Conservation (phyloP, 2,888 invertebrate species). For the Apodemia hepburni region DNA sequence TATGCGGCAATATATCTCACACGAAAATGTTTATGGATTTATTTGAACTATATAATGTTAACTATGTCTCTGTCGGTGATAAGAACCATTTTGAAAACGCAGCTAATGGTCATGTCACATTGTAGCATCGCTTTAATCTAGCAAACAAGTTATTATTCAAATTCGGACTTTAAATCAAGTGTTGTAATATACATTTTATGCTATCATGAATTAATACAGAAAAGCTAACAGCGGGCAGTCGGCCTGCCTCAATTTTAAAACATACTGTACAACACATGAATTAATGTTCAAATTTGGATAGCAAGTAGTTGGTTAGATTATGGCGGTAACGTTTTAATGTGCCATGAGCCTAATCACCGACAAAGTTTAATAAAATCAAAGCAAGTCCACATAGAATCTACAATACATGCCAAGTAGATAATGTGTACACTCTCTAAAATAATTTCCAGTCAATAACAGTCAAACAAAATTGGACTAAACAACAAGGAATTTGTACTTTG, state of each 20-base stretch:
- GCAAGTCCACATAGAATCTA: conserved; percentile 29
- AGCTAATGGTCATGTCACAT: conserved; percentile 20
- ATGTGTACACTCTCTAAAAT: conserved; percentile 58
- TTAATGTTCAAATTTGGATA: neutral
- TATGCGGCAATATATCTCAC: conserved; percentile 42
- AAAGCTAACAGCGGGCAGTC: neutral
- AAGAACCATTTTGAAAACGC: conserved; percentile 21
- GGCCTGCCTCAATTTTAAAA: neutral
- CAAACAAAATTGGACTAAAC: conserved; percentile 81
- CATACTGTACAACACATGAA: neutral
- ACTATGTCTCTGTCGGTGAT: conserved; percentile 32
- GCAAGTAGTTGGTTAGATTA: neutral
- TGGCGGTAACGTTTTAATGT: neutral
- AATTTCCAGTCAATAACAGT: conserved; percentile 78
- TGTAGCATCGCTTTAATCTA: neutral
- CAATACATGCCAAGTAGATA: conserved; percentile 35
- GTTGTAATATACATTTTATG: neutral
- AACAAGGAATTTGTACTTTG: conserved; percentile 82
- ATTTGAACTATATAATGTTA: conserved; percentile 42
- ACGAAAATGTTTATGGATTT: conserved; percentile 45
- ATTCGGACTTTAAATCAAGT: neutral
- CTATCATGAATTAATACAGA: neutral
- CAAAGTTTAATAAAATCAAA: conserved; percentile 34
- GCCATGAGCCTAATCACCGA: conserved; percentile 22
- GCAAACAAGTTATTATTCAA: conserved; percentile 23